Percentiles rank a stretch among this genome's conserved stretches.
Conservation (phyloP, 2,888 invertebrate genomes). For the Leptinotarsa juncta region DNA sequence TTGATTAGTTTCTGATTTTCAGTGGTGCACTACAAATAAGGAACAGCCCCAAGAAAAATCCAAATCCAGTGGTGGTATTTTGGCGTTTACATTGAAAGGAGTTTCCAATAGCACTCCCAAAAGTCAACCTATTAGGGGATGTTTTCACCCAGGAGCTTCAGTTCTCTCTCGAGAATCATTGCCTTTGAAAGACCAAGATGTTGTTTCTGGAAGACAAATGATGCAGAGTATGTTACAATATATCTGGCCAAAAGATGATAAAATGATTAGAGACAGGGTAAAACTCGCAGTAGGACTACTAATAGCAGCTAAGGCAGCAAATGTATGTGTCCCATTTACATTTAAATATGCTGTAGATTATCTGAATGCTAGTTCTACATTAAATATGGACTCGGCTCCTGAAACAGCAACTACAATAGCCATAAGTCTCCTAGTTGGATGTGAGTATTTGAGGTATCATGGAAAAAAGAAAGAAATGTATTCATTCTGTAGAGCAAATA, state of each 20-base stretch:
- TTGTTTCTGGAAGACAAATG: slow-evolving; percentile 82
- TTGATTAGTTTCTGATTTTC: slow-evolving; percentile 3
- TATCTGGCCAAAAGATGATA: slow-evolving; percentile 95
- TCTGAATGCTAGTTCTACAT: slow-evolving; percentile 74
- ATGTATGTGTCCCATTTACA: slow-evolving; percentile 93
- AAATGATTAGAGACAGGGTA: slow-evolving; percentile 80
- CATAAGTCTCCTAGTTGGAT: slow-evolving; percentile 86
- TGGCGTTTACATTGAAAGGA: slow-evolving; percentile 55
- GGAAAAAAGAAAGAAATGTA: not conserved
- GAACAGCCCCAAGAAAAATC: slow-evolving; percentile 47
- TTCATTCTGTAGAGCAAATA: not conserved
- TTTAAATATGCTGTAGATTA: slow-evolving; percentile 95
- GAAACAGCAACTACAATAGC: slow-evolving; percentile 83
- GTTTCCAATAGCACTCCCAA: slow-evolving; percentile 60
- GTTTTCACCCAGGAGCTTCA: slow-evolving; percentile 92
- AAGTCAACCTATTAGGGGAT: slow-evolving; percentile 74
- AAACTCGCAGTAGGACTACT: slow-evolving; percentile 84
- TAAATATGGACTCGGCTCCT: slow-evolving; percentile 83
- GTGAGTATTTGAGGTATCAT: slow-evolving; percentile 70
- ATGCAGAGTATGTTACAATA: slow-evolving; percentile 88
- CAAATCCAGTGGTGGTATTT: slow-evolving; percentile 52
- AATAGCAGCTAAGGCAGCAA: slow-evolving; percentile 86
- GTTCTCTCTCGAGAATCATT: slow-evolving; percentile 68
- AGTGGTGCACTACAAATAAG: slow-evolving; percentile 31
- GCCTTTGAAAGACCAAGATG: slow-evolving; percentile 68